phyloP scores from a whole-genome alignment of 1,140 invertebrate species.

The Pseudachorutes palmiensis region DNA sequence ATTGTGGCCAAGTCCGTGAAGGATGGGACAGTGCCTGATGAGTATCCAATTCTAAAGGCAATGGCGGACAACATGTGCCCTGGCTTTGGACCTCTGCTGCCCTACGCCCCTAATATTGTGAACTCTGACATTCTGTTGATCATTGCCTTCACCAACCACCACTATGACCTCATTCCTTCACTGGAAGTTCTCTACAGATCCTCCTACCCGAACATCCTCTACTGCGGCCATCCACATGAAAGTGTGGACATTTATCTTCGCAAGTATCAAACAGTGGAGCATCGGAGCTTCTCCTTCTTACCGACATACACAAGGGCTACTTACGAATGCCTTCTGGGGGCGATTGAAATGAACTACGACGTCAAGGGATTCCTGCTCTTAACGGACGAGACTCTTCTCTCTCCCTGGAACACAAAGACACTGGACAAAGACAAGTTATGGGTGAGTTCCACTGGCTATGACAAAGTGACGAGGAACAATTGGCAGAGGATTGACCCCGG shows the following conservation, averaged over 20 bases:
- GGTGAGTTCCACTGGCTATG: constrained; percentile 37
- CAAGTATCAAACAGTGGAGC: constrained; percentile 39
- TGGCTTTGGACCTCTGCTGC: constrained; percentile 38
- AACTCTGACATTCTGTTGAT: constrained; percentile 40
- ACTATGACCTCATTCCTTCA: constrained; percentile 41
- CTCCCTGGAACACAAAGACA: constrained; percentile 38
- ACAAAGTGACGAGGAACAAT: constrained; percentile 33
- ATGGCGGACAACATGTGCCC: constrained; percentile 40
- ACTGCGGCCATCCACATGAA: constrained; percentile 41
- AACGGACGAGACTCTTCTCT: constrained; percentile 40
- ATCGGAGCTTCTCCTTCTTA: constrained; percentile 40
- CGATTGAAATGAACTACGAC: constrained; percentile 43
- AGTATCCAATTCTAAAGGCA: constrained; percentile 37
- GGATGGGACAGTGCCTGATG: constrained; percentile 15
- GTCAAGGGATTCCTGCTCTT: constrained; percentile 42
- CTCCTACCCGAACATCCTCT: constrained; percentile 42
- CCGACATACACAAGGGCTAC: constrained; percentile 39
- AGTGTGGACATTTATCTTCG: constrained; percentile 39
- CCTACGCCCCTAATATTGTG: constrained; percentile 28
- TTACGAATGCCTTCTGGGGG: constrained; percentile 42
- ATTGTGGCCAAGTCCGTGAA: constrained; percentile 26
- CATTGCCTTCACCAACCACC: constrained; percentile 40
- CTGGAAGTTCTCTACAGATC: constrained; percentile 41
- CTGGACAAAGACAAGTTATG: constrained; percentile 39
- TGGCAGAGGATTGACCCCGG: constrained; percentile 39